Percentiles rank a stretch among this genome's conserved stretches.
Evolutionary conservation across 2,113 vertebrate genomes (phyloP).

Genomic region (Helogale parvula): DNA sequence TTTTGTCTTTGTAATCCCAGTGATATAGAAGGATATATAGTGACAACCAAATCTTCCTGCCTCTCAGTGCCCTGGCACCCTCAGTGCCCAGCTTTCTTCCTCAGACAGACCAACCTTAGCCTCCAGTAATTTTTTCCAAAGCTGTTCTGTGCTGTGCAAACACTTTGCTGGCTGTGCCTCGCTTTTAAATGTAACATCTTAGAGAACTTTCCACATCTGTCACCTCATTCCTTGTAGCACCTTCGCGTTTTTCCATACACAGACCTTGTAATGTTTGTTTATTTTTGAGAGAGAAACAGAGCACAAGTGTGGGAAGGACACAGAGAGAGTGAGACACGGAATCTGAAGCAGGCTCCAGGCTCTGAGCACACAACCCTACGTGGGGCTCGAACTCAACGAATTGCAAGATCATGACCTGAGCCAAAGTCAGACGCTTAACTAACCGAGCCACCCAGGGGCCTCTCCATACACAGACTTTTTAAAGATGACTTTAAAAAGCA

Average conservation of each 20-base stretch:
- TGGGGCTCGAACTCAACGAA: too few relatives aligned
- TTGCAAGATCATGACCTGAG: too few relatives aligned
- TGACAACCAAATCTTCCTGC: neutral
- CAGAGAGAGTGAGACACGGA: too few relatives aligned
- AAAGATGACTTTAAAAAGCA: neutral
- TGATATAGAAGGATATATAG: neutral
- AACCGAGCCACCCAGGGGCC: too few relatives aligned
- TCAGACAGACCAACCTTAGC: neutral
- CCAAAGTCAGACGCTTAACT: fast-evolving
- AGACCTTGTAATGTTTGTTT: neutral
- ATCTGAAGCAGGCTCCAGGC: too few relatives aligned
- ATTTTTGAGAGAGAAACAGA: too few relatives aligned
- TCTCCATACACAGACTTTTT: neutral
- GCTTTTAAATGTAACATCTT: neutral
- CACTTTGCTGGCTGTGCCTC: neutral
- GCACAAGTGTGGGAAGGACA: too few relatives aligned
- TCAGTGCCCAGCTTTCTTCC: neutral
- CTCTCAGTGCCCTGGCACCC: neutral
- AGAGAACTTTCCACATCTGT: neutral
- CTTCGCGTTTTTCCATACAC: neutral
- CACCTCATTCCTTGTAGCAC: neutral
- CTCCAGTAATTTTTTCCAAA: neutral
- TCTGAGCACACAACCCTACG: too few relatives aligned
- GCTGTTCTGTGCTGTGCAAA: neutral
- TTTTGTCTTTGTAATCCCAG: neutral